These are phyloP conservation scores for Tetrapedia diversipes DNA, from an alignment of 2,888 invertebrate species.

Conservation along the genomic window DNA sequence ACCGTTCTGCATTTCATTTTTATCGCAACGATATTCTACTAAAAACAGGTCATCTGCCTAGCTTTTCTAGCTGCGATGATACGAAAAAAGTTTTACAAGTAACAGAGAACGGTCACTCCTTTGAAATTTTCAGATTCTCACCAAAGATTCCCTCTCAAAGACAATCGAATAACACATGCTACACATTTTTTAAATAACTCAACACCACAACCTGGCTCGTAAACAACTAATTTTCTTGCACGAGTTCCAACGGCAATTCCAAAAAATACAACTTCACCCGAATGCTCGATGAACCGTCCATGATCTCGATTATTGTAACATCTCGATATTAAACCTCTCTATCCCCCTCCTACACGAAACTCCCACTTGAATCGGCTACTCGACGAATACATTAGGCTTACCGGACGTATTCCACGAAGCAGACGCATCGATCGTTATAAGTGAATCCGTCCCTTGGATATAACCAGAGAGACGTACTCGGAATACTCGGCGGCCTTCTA, in stretches of 20 bases:
- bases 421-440: slow-evolving; percentile 76
- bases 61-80: too few relatives aligned
- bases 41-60: too few relatives aligned
- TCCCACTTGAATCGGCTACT: slow-evolving; percentile 15
- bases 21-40: too few relatives aligned
- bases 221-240: neutral
- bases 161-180: too few relatives aligned
- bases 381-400: slow-evolving; percentile 31
- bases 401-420: slow-evolving; percentile 34
- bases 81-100: too few relatives aligned
- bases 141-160: too few relatives aligned
- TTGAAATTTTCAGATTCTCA: neutral
- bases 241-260: neutral
- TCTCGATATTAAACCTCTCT: slow-evolving; percentile 12
- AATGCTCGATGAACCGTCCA: neutral
- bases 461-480: slow-evolving; percentile 72
- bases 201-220: too few relatives aligned
- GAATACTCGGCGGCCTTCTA: slow-evolving; percentile 73
- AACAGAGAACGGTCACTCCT: too few relatives aligned
- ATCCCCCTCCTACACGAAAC: neutral
- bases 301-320: neutral
- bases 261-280: neutral
- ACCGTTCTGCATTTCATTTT: too few relatives aligned
- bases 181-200: too few relatives aligned
- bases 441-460: slow-evolving; percentile 74